A percentile compares a stretch with the other conserved stretches of the same genome.
Evolutionary conservation across 2,797 vertebrate species (phyloP).

Genomic region (Cryptoblepharus egeriae): DNA sequence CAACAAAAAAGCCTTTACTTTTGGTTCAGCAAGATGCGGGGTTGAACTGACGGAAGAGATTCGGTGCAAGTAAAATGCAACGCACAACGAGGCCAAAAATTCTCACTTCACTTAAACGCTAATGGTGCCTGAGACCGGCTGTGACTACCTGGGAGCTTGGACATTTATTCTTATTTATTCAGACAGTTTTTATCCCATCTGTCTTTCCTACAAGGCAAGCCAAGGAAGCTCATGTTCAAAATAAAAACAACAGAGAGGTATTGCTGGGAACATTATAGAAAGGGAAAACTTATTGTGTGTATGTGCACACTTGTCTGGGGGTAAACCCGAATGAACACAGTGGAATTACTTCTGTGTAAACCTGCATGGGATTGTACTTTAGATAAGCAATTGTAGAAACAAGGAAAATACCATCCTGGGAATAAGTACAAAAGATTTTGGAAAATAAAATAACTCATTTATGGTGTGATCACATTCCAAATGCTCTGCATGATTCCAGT

Average conservation of each 20-base stretch:
- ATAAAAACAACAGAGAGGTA: too few relatives aligned
- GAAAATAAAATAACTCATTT: background rate
- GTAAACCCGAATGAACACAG: too few relatives aligned
- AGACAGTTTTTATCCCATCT: too few relatives aligned
- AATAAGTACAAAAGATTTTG: background rate
- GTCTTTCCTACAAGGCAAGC: too few relatives aligned
- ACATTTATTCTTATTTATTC: too few relatives aligned
- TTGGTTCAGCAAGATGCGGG: background rate
- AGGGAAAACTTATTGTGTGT: background rate
- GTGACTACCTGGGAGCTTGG: background rate
- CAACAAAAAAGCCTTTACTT: background rate
- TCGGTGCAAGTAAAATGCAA: background rate
- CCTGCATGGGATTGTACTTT: too few relatives aligned
- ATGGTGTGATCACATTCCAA: background rate
- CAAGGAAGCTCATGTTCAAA: too few relatives aligned
- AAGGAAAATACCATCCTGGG: background rate
- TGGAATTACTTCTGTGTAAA: too few relatives aligned
- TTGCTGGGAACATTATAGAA: background rate
- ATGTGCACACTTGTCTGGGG: too few relatives aligned
- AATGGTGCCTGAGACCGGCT: background rate
- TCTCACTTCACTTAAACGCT: background rate
- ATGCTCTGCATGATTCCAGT: background rate
- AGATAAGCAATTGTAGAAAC: background rate
- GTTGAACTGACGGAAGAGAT: background rate
- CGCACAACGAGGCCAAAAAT: background rate